phyloP scores from a whole-genome alignment of 1,140 invertebrate genomes.

The Macrobrachium rosenbergii region DNA sequence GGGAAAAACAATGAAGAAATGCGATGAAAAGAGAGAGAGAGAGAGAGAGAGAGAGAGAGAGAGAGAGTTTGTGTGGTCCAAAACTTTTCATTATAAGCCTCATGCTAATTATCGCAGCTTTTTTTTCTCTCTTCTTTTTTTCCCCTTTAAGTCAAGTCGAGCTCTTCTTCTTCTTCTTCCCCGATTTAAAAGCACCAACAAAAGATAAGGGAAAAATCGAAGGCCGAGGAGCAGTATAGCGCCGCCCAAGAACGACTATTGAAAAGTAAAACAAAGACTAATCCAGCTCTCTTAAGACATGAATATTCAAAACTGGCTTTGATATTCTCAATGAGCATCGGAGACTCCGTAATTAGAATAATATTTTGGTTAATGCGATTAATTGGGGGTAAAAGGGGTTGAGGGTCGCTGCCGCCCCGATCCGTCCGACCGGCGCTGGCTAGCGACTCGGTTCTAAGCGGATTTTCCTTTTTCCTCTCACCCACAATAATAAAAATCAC shows the following conservation, averaged over 20 bases:
- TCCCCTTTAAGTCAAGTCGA: too few relatives aligned
- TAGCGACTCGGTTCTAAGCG: too few relatives aligned
- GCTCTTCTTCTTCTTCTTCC: too few relatives aligned
- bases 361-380: conserved; percentile 64
- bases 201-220: neutral
- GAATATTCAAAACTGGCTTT: conserved; percentile 61
- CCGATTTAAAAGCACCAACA: neutral
- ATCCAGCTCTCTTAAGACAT: conserved; percentile 34
- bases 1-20: neutral
- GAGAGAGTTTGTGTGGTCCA: neutral
- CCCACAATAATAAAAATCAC: too few relatives aligned
- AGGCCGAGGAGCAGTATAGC: neutral
- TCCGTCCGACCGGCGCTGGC: neutral
- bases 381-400: conserved; percentile 59
- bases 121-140: too few relatives aligned
- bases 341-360: conserved; percentile 58
- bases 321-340: conserved; percentile 56
- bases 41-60: neutral
- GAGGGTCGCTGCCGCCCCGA: conserved; percentile 21
- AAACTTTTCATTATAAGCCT: too few relatives aligned
- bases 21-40: neutral
- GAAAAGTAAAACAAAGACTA: conserved; percentile 59
- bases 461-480: too few relatives aligned
- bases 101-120: too few relatives aligned
- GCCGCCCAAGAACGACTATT: conserved; percentile 22